Base-by-base conservation (phyloP, 2,888 invertebrate species). In the Desoria tigrina region DNA sequence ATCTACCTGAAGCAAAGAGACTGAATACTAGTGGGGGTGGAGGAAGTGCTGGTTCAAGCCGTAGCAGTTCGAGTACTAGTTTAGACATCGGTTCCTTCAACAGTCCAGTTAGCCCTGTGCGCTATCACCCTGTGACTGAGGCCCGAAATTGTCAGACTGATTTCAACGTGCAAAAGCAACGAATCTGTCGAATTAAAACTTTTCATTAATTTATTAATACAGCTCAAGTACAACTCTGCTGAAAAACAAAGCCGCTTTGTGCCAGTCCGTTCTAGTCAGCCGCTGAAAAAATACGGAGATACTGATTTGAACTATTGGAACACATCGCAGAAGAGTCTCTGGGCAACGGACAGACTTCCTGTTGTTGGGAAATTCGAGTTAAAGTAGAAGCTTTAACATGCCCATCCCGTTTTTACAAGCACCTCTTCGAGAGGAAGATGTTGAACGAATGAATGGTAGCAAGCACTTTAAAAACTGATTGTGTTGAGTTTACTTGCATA, bases 371-470 rank as follows among this genome's bases (percentile, higher is more conserved):
- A 16, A 23, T 23, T 51, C 53, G 16, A 11, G 45, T 53, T 66
- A 57, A 24, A 4, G 49, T 37, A 7, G 45, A 3, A 58, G 11
- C 37, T 21, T 45, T 26, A 4, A 26, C 3, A 74, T 73, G 73
- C 69, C 71, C 23, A 70, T 68, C 45, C 71, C 75, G 18, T 71
- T 65, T 57, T 66, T 75, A 3, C 63, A 72, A 11, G 63, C 65
- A 28, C 73, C 75, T 9, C 39, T 75, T 21, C 58, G 69, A 49
- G 72, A 74, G 51, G 75, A 75, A 42, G 74, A 75, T 63, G 68
- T 68, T 4, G 75, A 75, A n/a, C 57, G 72, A 57, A 73, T 75
- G 42, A 73, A 66, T 66, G 75, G 74, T 74, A 58, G 59, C 65
- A 24, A 42, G 18, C 23, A 18, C 6, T 16, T 14, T n/a, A 49